Evolutionary conservation across 2,797 vertebrate genomes (phyloP).

Genomic region (Crocodylus rhombifer): DNA sequence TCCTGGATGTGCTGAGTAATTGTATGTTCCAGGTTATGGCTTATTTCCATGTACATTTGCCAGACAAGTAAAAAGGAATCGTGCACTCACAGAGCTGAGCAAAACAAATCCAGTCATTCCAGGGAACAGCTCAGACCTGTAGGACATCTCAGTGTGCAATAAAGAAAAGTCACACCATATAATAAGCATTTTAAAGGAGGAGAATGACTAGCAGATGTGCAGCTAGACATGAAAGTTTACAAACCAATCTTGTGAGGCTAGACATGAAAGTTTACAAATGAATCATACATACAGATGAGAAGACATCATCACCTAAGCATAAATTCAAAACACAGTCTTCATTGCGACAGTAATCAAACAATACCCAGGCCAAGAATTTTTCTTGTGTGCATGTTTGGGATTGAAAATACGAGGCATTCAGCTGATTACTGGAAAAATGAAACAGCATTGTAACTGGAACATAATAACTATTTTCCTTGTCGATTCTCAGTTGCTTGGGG

Average conservation of each 20-base stretch:
- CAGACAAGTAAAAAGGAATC: neutral
- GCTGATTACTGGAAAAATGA: neutral
- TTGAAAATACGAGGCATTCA: neutral
- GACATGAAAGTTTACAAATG: neutral
- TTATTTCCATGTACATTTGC: neutral
- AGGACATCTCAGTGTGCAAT: neutral
- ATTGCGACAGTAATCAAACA: neutral
- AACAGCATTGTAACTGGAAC: neutral
- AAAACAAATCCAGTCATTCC: constrained; percentile 36
- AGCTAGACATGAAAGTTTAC: neutral
- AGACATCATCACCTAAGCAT: neutral
- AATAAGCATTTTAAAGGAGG: neutral
- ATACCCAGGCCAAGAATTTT: neutral
- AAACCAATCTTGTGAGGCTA: neutral
- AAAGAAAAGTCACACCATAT: constrained; percentile 2
- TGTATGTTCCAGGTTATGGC: neutral
- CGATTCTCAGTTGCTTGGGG: neutral
- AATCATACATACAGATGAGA: neutral
- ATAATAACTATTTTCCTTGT: neutral
- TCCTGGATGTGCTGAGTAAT: neutral
- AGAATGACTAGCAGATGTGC: neutral
- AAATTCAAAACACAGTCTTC: neutral
- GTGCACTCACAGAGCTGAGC: neutral
- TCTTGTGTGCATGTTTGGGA: neutral
- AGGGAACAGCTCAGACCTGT: neutral